Base-by-base conservation (phyloP, 2,888 invertebrate genomes). In the Trissonchulus latispiculum region DNA sequence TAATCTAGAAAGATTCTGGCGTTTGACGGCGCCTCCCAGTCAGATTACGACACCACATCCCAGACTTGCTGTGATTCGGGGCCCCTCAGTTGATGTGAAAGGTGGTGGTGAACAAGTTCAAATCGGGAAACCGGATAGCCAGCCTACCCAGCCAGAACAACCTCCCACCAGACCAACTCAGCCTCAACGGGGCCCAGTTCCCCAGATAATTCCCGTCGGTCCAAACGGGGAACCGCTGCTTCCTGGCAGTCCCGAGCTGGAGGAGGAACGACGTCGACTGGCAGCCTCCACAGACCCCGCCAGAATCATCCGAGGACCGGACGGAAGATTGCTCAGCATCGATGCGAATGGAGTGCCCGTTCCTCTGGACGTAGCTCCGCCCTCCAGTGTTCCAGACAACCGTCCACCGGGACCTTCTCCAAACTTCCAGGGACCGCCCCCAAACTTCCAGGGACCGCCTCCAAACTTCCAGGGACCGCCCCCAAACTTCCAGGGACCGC, bases 1-100 rank as follows among this genome's bases (percentile, higher is more conserved):
- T 64, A 81, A 81, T 76, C 79, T 81, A 80, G 78, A 79, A 37
- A 74, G 81, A 28, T 81, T 81, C 77, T 78, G 77, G 77, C 77
- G 79, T 61, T 76, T 81, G 35, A 77, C 80, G 0, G 74, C 77
- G 31, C 74, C 75, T 31, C 79, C 79, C 61, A 23, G 23, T 48
- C 8, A 23, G 23, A 23, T 48, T 8, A 48, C 48, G 8, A 48
- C 48, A 8, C 48, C 48, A 8, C 8, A 23, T 15, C 48, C 48
- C 48, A 8, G 48, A 48, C 48, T 48, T 15, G 48, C 48, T 8
- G 48, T 48, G 8, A 48, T 48, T 23, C 48, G 23, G 48, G 23
- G 23, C 23, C 48, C 8, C 8, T 23, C 8, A 48, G 23, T 48
- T 23, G 48, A 48, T 48, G 73, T 67, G 36, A 23, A 23, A 23